Evolutionary conservation across 2,113 vertebrate species (phyloP).

Genomic region (Mirza zaza): DNA sequence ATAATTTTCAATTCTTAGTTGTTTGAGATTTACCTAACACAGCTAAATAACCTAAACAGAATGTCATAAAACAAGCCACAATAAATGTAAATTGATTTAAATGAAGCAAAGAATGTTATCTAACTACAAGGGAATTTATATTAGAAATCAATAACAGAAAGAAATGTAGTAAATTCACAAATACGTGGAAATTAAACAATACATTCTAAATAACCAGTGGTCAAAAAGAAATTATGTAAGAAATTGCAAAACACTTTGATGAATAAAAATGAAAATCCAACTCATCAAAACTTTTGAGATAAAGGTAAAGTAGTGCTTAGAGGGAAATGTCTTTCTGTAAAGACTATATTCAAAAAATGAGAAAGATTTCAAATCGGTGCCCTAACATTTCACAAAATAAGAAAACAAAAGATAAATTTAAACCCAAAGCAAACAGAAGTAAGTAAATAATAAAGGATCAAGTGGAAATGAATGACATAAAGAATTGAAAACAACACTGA

Average conservation of each 20-base stretch:
- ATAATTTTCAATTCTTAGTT: background rate
- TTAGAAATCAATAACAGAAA: background rate
- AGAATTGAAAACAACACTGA: background rate
- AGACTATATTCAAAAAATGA: background rate
- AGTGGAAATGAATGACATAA: background rate
- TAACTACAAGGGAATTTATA: background rate
- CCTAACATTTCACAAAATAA: background rate
- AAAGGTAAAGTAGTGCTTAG: background rate
- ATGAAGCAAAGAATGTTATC: background rate
- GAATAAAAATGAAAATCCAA: background rate
- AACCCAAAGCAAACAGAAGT: constrained; percentile 2
- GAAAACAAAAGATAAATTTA: background rate
- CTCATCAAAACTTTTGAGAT: background rate
- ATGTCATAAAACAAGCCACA: background rate
- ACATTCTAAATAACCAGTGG: background rate
- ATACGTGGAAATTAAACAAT: background rate
- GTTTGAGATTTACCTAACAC: background rate
- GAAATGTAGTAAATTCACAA: background rate
- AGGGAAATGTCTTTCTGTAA: background rate
- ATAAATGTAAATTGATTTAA: background rate
- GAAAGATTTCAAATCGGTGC: background rate
- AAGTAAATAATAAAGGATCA: background rate
- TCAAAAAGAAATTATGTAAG: background rate
- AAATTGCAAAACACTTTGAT: background rate
- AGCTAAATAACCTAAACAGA: background rate